A percentile compares a stretch with the other conserved stretches of the same genome.
Conservation (phyloP, 2,113 vertebrate species). For the Bubalus kerabau region DNA sequence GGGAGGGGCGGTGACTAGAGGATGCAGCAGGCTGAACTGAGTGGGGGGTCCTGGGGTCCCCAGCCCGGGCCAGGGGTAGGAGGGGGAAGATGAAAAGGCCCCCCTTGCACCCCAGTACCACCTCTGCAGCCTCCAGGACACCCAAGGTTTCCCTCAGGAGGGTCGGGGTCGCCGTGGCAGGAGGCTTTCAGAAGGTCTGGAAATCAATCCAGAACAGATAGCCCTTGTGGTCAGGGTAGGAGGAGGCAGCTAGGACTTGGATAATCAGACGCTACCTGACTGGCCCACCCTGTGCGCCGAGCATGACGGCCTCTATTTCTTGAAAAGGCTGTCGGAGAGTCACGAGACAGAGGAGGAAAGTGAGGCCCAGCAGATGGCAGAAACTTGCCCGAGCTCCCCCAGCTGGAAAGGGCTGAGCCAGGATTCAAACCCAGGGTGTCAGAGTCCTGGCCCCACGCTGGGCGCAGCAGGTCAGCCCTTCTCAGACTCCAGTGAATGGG, state of each 20-base stretch:
- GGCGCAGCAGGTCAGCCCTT: too few relatives aligned
- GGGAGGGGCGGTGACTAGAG: background rate
- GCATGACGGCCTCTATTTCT: background rate
- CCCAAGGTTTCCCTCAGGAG: background rate
- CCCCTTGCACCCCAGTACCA: background rate
- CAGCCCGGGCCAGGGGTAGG: background rate
- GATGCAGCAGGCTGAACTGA: background rate
- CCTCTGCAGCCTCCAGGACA: background rate
- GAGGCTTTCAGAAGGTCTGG: background rate
- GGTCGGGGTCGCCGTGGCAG: background rate
- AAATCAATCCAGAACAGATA: background rate
- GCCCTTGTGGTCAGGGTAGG: background rate
- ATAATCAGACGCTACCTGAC: background rate
- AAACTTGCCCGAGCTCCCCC: background rate
- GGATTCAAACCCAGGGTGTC: background rate
- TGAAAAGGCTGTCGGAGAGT: background rate
- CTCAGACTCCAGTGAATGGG: background rate
- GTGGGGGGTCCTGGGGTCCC: too few relatives aligned
- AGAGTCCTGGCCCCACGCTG: rapidly evolving
- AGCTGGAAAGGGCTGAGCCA: background rate
- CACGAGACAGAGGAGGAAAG: background rate
- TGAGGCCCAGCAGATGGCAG: background rate
- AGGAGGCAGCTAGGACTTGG: background rate
- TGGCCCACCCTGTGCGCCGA: background rate
- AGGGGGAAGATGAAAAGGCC: background rate